Evolutionary conservation across 2,797 vertebrate species (phyloP).

Genomic region (Urosaurus nigricauda): DNA sequence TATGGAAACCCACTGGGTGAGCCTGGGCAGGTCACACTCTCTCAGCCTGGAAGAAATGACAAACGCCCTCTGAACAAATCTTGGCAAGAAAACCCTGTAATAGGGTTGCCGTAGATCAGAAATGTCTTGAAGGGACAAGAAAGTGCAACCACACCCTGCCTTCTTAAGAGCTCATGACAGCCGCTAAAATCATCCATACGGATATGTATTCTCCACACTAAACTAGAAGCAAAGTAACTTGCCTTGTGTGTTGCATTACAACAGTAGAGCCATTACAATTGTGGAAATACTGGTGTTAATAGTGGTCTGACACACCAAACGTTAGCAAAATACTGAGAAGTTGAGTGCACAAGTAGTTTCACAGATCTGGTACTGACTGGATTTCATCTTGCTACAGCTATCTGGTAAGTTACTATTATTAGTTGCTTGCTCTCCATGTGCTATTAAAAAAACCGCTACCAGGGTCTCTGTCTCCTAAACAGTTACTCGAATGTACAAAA

Average conservation of each 20-base stretch:
- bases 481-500: background rate
- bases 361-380: background rate
- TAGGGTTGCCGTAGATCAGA: too few species aligned
- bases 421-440: constrained; percentile 46
- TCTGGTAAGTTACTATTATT: constrained; percentile 68
- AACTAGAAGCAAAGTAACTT: background rate
- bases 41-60: too few species aligned
- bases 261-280: background rate
- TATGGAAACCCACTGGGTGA: too few species aligned
- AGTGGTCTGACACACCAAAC: background rate
- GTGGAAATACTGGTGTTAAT: background rate
- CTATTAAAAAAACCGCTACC: constrained; percentile 41
- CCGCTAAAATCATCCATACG: background rate
- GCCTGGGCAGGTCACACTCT: too few species aligned
- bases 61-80: too few species aligned
- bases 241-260: background rate
- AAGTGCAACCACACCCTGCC: too few species aligned
- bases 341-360: background rate
- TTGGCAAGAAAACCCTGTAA: too few species aligned
- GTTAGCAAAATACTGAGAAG: background rate
- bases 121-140: too few species aligned
- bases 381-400: constrained; percentile 32
- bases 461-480: constrained; percentile 28
- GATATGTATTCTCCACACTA: background rate
- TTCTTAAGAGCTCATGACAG: too few species aligned